Evolutionary conservation across 2,888 invertebrate genomes (phyloP).

Genomic region (Leistus spinibarbis): DNA sequence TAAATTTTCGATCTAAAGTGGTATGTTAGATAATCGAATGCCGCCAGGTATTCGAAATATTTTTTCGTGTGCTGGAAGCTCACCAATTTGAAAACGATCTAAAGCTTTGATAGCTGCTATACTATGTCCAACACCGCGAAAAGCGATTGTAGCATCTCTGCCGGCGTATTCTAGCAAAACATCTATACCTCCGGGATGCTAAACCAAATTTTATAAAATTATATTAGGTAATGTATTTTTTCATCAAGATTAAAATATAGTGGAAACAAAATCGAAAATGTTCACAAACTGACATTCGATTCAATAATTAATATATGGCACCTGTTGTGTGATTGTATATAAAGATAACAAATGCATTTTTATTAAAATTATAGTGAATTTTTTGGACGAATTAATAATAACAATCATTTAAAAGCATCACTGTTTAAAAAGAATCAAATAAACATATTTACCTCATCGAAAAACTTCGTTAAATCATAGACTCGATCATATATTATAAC

Average conservation of each 20-base stretch:
- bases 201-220: conserved; percentile 47
- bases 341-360: too few species aligned
- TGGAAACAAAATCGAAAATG: not conserved
- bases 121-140: conserved; percentile 80
- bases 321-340: too few species aligned
- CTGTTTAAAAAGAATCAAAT: not conserved
- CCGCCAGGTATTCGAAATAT: conserved; percentile 72
- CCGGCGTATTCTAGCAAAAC: conserved; percentile 85
- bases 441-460: conserved; percentile 63
- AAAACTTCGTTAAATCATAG: conserved; percentile 79
- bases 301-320: too few species aligned
- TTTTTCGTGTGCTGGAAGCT: conserved; percentile 73
- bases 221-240: not conserved
- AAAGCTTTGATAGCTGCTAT: conserved; percentile 67
- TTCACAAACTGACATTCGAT: too few species aligned
- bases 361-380: too few species aligned
- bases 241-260: not conserved
- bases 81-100: conserved; percentile 75
- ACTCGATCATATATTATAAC: conserved; percentile 85
- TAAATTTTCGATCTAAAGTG: too few species aligned
- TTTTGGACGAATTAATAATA: not conserved
- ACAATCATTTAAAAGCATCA: not conserved
- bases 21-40: conserved; percentile 64
- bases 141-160: conserved; percentile 81
- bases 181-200: conserved; percentile 86